A percentile compares a stretch with the other conserved stretches of the same genome.
phyloP scores from a whole-genome alignment of 2,888 invertebrate species.

The Chrysolina haemoptera region DNA sequence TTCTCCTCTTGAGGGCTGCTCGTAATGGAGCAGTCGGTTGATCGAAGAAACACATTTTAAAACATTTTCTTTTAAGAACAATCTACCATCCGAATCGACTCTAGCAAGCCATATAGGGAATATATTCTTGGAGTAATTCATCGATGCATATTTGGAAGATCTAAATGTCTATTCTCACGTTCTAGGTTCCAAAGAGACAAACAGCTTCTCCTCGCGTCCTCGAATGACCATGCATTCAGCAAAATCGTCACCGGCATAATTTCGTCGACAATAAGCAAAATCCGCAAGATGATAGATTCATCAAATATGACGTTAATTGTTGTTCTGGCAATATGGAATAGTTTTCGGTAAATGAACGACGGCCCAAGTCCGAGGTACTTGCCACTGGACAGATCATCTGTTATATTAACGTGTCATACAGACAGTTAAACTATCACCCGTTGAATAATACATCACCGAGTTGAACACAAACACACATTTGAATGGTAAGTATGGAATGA shows the following conservation, averaged over 20 bases:
- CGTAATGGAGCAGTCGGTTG: too few relatives aligned
- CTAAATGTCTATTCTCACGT: too few relatives aligned
- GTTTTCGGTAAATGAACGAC: slow-evolving; percentile 56
- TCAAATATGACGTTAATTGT: slow-evolving; percentile 64
- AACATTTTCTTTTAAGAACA: too few relatives aligned
- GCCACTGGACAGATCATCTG: slow-evolving; percentile 62
- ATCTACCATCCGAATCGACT: too few relatives aligned
- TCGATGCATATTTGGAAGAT: too few relatives aligned
- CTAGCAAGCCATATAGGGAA: too few relatives aligned
- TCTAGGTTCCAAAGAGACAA: too few relatives aligned
- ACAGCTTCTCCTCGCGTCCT: neutral
- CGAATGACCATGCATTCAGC: neutral
- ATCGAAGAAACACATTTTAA: too few relatives aligned
- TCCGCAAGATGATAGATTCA: slow-evolving; percentile 64
- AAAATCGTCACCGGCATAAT: neutral
- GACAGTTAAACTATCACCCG: slow-evolving; percentile 50
- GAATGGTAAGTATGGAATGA: slow-evolving; percentile 26
- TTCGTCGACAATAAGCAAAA: slow-evolving; percentile 54
- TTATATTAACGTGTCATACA: slow-evolving; percentile 53
- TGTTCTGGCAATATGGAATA: slow-evolving; percentile 58
- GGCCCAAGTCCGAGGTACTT: slow-evolving; percentile 41
- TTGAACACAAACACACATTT: slow-evolving; percentile 38
- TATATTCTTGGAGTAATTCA: too few relatives aligned
- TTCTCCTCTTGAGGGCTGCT: too few relatives aligned
- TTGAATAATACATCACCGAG: slow-evolving; percentile 43